Evolutionary conservation across 2,797 vertebrate genomes (phyloP).

Genomic region (Telmatherina bonti): DNA sequence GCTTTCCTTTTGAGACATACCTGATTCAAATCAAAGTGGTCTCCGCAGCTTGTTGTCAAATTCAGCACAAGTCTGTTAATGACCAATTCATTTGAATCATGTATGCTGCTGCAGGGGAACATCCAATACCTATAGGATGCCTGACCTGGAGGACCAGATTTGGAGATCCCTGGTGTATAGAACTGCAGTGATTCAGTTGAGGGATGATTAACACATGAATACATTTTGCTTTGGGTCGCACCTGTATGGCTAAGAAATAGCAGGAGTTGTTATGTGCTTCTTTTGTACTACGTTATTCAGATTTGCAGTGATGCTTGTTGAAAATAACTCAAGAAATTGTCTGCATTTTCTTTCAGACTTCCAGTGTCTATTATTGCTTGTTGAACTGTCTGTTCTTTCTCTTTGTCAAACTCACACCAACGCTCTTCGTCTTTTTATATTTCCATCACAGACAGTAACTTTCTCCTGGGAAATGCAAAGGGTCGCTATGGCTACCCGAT

Average conservation of each 20-base stretch:
- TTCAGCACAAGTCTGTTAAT: too few relatives aligned
- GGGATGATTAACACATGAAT: too few relatives aligned
- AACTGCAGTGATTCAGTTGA: not conserved
- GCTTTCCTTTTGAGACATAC: too few relatives aligned
- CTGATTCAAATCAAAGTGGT: too few relatives aligned
- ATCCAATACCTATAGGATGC: too few relatives aligned
- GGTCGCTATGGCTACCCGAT: conserved; percentile 91
- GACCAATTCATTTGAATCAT: too few relatives aligned
- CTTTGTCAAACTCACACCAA: conserved; percentile 6
- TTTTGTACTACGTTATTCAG: conserved; percentile 14
- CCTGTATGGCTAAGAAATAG: conserved; percentile 18
- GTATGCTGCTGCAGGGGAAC: too few relatives aligned
- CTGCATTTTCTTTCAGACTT: conserved; percentile 8
- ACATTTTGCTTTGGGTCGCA: too few relatives aligned
- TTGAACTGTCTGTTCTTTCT: not conserved
- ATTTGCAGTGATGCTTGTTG: not conserved
- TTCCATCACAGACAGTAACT: conserved; percentile 91
- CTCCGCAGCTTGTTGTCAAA: too few relatives aligned
- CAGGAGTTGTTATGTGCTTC: conserved; percentile 1
- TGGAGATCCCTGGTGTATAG: too few relatives aligned
- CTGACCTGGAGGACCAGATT: too few relatives aligned
- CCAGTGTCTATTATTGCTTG: not conserved
- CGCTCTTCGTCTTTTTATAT: not conserved
- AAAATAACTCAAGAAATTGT: not conserved
- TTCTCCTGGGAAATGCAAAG: conserved; percentile 94